phyloP scores from a whole-genome alignment of 1,140 invertebrate genomes.

The Platyscapa corneri region DNA sequence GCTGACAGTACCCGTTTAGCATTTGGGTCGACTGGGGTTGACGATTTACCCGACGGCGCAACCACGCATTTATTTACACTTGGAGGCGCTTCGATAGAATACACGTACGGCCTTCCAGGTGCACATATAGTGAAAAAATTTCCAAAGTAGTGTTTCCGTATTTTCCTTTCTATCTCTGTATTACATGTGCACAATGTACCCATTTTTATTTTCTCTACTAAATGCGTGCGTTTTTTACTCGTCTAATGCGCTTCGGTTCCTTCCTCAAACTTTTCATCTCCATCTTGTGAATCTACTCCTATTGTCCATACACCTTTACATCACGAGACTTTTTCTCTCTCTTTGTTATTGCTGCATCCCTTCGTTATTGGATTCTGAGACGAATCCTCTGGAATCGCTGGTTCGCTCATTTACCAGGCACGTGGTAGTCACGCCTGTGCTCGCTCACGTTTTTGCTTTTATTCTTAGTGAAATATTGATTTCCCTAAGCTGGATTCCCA shows the following conservation, averaged over 20 bases:
- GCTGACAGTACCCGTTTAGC: constrained; percentile 70
- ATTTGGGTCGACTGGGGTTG: constrained; percentile 70
- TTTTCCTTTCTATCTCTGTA: no score
- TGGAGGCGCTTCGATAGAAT: constrained; percentile 46
- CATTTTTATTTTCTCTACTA: no score
- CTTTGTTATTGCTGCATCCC: neutral
- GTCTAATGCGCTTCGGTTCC: no score
- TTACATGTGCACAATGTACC: no score
- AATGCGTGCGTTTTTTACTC: no score
- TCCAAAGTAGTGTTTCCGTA: no score
- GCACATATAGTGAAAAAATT: no score
- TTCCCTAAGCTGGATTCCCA: neutral
- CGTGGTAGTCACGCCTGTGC: neutral
- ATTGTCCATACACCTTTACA: no score
- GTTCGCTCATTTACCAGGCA: neutral
- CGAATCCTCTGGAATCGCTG: neutral
- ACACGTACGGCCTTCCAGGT: no score
- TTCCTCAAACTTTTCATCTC: no score
- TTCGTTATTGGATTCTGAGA: neutral
- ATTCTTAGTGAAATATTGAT: constrained; percentile 29
- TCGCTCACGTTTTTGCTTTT: neutral
- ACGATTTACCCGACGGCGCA: constrained; percentile 53
- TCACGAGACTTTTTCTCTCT: no score
- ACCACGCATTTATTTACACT: constrained; percentile 54
- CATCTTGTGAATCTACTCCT: no score